Evolutionary conservation across 2,888 invertebrate genomes (phyloP), one percentile per base, ranked within the genome.

Genomic region (Drosophila mayaguana): DNA sequence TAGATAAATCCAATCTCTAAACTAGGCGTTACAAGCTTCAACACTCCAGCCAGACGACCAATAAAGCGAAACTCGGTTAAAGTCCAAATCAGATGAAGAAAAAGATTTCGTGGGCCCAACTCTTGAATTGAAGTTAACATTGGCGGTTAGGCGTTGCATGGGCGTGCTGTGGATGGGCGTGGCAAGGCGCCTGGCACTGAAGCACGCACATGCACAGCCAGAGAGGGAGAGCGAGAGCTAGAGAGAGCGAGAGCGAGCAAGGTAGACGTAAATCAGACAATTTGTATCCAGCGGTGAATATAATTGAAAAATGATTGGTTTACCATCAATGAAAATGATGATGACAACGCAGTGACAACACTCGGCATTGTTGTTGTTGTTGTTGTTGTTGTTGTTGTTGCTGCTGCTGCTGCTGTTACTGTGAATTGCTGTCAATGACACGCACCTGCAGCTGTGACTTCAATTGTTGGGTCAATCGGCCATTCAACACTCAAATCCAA

Each of bases 231-330:
- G 25, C 64, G 5, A n/a, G 16, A 22, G 59, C 38, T 40, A 55
- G 3, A 34, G 43, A 16, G 43, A 18, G 18, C 12, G 28, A 8
- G 18, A 20, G 18, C 16, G 11, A 12, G 22, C 20, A 25, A 66
- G 60, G 73, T 68, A 74, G 67, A 77, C 75, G 78, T 82, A 85
- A 85, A 85, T 87, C 88, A 88, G 87, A 87, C 88, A 87, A 88
- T 87, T 88, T 88, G 87, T 88, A 87, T 86, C 87, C 87, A 84
- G 87, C 87, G 84, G 87, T 67, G 87, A 88, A 79, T 81, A 84
- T 87, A 87, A 87, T 87, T 87, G 87, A 87, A 87, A 87, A 87
- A 87, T 87, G 89, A 87, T 88, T 88, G 88, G 87, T 82, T 83
- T 88, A 74, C 88, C 88, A 80, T 88, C 83, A 83, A 87, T 88